These are phyloP conservation scores for Silvanus unidentatus DNA, from an alignment of 2,888 invertebrate genomes.

Conservation along the genomic window DNA sequence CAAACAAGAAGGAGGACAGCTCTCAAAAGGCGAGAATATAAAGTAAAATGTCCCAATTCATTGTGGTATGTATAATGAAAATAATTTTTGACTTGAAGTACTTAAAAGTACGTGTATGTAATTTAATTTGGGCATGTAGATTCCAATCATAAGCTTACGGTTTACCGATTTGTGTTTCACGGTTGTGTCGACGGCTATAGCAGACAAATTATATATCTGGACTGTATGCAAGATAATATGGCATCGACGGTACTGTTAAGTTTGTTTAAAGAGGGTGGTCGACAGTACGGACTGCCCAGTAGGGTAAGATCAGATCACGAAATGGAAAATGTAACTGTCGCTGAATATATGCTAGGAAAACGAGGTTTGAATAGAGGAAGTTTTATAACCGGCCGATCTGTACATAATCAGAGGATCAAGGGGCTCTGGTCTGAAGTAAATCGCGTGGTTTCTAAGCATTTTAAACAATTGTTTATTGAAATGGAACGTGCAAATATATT, in stretches of 20 bases:
- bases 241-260: slow-evolving; percentile 11
- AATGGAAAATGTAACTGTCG: slow-evolving; percentile 15
- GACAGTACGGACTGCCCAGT: slow-evolving; percentile 13
- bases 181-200: slow-evolving; percentile 17
- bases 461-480: slow-evolving; percentile 11
- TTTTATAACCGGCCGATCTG: slow-evolving; percentile 16
- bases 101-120: not conserved
- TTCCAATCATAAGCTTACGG: slow-evolving; percentile 16
- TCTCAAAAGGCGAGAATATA: slow-evolving; percentile 9
- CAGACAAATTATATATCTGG: slow-evolving; percentile 12
- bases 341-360: slow-evolving; percentile 12
- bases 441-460: slow-evolving; percentile 11
- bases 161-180: slow-evolving; percentile 13
- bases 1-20: slow-evolving; percentile 1
- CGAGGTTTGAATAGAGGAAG: slow-evolving; percentile 13
- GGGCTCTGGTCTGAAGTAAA: slow-evolving; percentile 17
- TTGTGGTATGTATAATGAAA: slow-evolving; percentile 7
- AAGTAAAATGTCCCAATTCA: slow-evolving; percentile 13
- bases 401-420: slow-evolving; percentile 16
- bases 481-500: slow-evolving; percentile 12
- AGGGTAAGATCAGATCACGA: slow-evolving; percentile 15
- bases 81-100: not conserved
- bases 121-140: slow-evolving; percentile 16
- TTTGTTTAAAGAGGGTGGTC: slow-evolving; percentile 12
- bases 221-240: slow-evolving; percentile 14